Percentiles rank a stretch among this genome's conserved stretches.
These are phyloP conservation scores for Nylanderia fulva DNA, from an alignment of 1,140 invertebrate genomes.

Conservation along the genomic window DNA sequence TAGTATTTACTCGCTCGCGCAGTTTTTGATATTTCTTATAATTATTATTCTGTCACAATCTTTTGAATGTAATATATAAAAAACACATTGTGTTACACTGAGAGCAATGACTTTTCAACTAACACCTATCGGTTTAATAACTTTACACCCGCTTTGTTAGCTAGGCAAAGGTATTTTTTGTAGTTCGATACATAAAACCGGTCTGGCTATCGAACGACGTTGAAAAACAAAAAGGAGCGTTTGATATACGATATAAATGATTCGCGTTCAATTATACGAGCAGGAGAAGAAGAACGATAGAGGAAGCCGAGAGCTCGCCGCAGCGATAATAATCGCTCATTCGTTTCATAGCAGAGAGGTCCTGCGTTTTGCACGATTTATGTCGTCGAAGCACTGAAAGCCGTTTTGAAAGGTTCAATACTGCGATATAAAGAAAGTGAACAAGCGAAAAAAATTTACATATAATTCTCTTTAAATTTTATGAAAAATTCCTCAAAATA, in stretches of 20 bases:
- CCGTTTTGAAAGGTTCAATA: not conserved
- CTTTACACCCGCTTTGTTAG: not conserved
- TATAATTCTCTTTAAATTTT: not conserved
- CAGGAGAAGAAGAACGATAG: not conserved
- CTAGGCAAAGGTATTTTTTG: slow-evolving; percentile 9
- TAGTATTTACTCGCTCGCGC: not conserved
- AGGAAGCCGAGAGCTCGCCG: slow-evolving; percentile 15
- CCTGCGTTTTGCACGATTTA: slow-evolving; percentile 27
- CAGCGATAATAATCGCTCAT: slow-evolving; percentile 39
- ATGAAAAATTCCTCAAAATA: not conserved
- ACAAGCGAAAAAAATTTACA: slow-evolving; percentile 4
- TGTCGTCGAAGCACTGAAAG: not conserved
- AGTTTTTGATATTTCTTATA: not conserved
- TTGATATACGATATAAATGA: slow-evolving; percentile 49
- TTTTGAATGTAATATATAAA: slow-evolving; percentile 4
- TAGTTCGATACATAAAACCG: not conserved
- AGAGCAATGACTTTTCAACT: too few species aligned
- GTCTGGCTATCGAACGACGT: not conserved
- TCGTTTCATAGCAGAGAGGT: slow-evolving; percentile 8
- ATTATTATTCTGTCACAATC: not conserved
- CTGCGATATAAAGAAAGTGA: not conserved
- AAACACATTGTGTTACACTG: not conserved
- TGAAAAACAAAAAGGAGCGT: slow-evolving; percentile 19
- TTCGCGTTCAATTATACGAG: slow-evolving; percentile 41
- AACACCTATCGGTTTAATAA: slow-evolving; percentile 2